A percentile compares a stretch with the other conserved stretches of the same genome.
Evolutionary conservation across 2,797 vertebrate species (phyloP).

Genomic region (Arrhamphus sclerolepis): DNA sequence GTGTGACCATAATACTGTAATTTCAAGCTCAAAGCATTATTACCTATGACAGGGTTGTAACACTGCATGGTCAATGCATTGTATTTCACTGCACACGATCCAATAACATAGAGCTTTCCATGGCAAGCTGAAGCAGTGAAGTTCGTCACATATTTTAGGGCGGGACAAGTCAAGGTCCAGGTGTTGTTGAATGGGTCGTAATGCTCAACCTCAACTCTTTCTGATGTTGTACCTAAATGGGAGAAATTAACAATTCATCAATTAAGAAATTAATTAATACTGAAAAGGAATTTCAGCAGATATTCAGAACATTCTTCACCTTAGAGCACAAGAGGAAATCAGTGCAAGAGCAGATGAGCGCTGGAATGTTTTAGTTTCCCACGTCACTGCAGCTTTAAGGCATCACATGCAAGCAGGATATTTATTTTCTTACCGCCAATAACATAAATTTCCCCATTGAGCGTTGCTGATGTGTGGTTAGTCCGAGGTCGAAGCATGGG

Average conservation of each 20-base stretch:
- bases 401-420: slow-evolving; percentile 18
- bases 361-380: slow-evolving; percentile 26
- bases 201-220: slow-evolving; percentile 90
- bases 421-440: slow-evolving; percentile 88
- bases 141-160: slow-evolving; percentile 94
- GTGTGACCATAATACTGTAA: too few relatives aligned
- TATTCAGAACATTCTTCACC: neutral
- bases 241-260: slow-evolving; percentile 7
- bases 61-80: slow-evolving; percentile 95
- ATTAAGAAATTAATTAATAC: too few relatives aligned
- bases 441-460: slow-evolving; percentile 96
- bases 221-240: slow-evolving; percentile 85
- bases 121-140: slow-evolving; percentile 88
- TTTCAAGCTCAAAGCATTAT: slow-evolving; percentile 22
- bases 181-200: slow-evolving; percentile 91
- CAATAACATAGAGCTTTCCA: slow-evolving; percentile 93
- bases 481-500: slow-evolving; percentile 94
- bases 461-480: slow-evolving; percentile 89
- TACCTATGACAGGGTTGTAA: slow-evolving; percentile 95
- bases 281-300: neutral
- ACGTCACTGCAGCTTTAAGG: slow-evolving; percentile 39
- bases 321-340: neutral
- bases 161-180: slow-evolving; percentile 87
- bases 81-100: slow-evolving; percentile 96
- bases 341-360: slow-evolving; percentile 11